Base-by-base conservation (phyloP, 2,113 vertebrate genomes). In the Protomyctophum bolini region DNA sequence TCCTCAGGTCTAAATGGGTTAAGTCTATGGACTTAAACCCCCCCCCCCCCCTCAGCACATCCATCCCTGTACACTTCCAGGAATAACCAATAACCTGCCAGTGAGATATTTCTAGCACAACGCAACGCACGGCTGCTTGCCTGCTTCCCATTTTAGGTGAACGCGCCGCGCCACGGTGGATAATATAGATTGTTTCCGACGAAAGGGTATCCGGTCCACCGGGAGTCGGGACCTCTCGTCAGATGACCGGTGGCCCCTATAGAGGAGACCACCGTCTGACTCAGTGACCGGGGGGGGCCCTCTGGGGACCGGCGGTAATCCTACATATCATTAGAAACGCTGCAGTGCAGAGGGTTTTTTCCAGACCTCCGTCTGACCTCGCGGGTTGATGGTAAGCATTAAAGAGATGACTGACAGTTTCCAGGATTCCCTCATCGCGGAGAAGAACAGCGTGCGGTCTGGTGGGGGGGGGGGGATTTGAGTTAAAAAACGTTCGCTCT, bases 41-140 rank as follows among this genome's bases (percentile, higher is more conserved):
- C 21, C 21, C 1, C 1, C 21, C 21, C 21, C 21, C 2, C 1
- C 21, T 21, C 21, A 21, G 21, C 21, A 21, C 21, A 21, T 21
- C 21, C 21, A 21, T 21, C 21, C 21, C 21, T 21, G 21, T 21
- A 1, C 21, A 21, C n/a, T 56, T 15, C n/a, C 58, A 52, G 9
- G 12, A 68, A 33, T 61, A 21, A 57, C 63, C 75, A 68, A 33
- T 61, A 21, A 57, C 63, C 75, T 60, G 14, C 48, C 66, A 58
- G 68, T 21, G 58, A 8, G 63, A 21, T 33, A 47, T 61, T 76
- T 49, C 52, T 51, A 67, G 61, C 33, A 56, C 45, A 2, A 21
- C 21, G 21, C 21, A 21, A 21, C 33, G 7, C 21, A 12, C 46
- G 64, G 29, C 14, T 41, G 64, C 68, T 68, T 66, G 64, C 14